Evolutionary conservation across 2,888 invertebrate genomes (phyloP).

Genomic region (Ryuthela nishihirai): DNA sequence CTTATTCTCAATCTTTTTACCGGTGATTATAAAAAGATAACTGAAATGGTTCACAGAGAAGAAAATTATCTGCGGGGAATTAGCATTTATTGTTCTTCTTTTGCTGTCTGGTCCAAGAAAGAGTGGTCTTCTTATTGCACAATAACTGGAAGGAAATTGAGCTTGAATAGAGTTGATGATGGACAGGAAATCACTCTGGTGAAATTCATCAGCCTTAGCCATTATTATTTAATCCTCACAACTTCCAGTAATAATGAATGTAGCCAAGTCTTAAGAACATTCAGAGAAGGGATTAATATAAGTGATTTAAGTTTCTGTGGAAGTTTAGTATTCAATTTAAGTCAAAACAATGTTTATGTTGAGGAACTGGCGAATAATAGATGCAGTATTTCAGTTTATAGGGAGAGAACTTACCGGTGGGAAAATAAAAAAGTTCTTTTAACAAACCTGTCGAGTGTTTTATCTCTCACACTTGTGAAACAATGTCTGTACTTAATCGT

Average conservation of each 20-base stretch:
- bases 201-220: no score
- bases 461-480: slow-evolving; percentile 13
- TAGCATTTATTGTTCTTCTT: slow-evolving; percentile 63
- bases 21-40: slow-evolving; percentile 82
- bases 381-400: no score
- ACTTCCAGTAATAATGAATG: not conserved
- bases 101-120: slow-evolving; percentile 71
- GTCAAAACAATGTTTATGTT: not conserved
- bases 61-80: slow-evolving; percentile 63
- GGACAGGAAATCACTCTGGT: slow-evolving; percentile 6
- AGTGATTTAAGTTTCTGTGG: not conserved
- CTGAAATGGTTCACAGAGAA: slow-evolving; percentile 56
- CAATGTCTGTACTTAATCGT: slow-evolving; percentile 13
- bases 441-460: no score
- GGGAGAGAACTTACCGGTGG: no score
- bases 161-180: slow-evolving; percentile 8
- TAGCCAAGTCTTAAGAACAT: not conserved
- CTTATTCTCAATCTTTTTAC: slow-evolving; percentile 88
- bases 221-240: no score
- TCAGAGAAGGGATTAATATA: not conserved
- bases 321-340: not conserved
- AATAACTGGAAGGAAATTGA: slow-evolving; percentile 26
- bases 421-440: no score
- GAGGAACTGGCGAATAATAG: slow-evolving; percentile 1
- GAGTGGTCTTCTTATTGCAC: slow-evolving; percentile 68